phyloP scores from a whole-genome alignment of 2,113 vertebrate genomes.

The Manacus vitellinus region DNA sequence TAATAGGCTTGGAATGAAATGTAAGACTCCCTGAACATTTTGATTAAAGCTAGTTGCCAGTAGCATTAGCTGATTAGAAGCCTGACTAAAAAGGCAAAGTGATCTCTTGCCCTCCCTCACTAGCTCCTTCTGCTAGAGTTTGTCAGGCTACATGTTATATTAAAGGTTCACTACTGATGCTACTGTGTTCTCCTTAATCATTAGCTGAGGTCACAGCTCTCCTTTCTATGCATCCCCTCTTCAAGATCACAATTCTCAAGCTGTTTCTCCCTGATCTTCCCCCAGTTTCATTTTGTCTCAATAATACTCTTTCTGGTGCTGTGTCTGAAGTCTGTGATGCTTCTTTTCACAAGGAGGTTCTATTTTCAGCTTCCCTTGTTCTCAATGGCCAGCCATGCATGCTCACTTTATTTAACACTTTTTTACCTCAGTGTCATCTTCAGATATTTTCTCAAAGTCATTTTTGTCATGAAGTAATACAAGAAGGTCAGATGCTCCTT shows the following conservation, averaged over 20 bases:
- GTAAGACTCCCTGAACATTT: neutral
- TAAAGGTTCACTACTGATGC: neutral
- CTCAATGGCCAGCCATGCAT: constrained; percentile 38
- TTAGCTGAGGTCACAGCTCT: neutral
- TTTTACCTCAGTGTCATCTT: neutral
- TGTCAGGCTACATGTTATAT: neutral
- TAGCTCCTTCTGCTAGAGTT: neutral
- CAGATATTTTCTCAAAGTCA: constrained; percentile 7
- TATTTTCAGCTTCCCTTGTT: constrained; percentile 49
- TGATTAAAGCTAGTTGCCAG: neutral
- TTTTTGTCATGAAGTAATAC: neutral
- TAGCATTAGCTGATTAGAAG: neutral
- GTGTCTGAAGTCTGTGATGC: constrained; percentile 3
- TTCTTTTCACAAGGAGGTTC: constrained; percentile 30
- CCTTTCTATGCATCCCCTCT: neutral
- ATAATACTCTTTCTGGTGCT: neutral
- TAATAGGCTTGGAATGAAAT: neutral
- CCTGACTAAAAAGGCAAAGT: neutral
- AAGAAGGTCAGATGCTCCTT: neutral
- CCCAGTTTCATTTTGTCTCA: neutral
- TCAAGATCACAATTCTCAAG: neutral
- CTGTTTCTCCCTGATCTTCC: neutral
- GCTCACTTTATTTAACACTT: constrained; percentile 14
- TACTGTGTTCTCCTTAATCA: neutral
- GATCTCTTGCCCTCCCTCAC: neutral